Conservation (phyloP, 2,113 vertebrate genomes). For the Istiophorus platypterus region DNA sequence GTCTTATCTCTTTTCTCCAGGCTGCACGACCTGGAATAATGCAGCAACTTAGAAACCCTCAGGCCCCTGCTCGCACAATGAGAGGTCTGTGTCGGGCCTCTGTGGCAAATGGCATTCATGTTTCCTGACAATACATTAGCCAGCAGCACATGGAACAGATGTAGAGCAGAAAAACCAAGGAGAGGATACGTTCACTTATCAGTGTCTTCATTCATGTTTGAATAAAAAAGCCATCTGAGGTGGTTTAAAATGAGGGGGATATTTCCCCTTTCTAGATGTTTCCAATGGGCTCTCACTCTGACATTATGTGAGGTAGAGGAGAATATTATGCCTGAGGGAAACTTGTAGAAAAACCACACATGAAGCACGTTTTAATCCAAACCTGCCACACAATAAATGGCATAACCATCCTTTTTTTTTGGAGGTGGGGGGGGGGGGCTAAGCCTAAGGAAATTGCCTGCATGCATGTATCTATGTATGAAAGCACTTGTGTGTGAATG, state of each 20-base stretch:
- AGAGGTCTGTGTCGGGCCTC: conserved; percentile 23
- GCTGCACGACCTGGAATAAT: conserved; percentile 7
- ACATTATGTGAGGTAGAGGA: conserved; percentile 12
- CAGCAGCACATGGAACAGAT: not conserved
- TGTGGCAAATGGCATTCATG: not conserved
- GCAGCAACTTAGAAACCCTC: conserved; percentile 17
- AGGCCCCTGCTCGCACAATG: conserved; percentile 21
- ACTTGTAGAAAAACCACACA: conserved; percentile 22
- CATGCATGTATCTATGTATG: conserved; percentile 8
- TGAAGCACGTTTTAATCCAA: conserved; percentile 7
- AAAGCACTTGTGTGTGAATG: conserved; percentile 37
- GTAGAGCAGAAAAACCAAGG: not conserved
- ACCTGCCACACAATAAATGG: conserved; percentile 16
- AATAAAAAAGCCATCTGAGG: not conserved
- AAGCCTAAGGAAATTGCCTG: conserved; percentile 9
- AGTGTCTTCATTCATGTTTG: not conserved
- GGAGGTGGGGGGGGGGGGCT: not conserved
- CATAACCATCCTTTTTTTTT: conserved; percentile 18
- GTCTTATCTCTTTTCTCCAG: conserved; percentile 54
- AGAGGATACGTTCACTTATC: conserved; percentile 6
- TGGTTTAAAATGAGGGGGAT: not conserved
- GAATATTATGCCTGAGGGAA: conserved; percentile 1
- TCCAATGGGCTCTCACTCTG: conserved; percentile 6
- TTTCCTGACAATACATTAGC: not conserved
- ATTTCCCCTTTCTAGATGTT: conserved; percentile 20